phyloP scores from a whole-genome alignment of 2,888 invertebrate species.

The Oligia strigilis region DNA sequence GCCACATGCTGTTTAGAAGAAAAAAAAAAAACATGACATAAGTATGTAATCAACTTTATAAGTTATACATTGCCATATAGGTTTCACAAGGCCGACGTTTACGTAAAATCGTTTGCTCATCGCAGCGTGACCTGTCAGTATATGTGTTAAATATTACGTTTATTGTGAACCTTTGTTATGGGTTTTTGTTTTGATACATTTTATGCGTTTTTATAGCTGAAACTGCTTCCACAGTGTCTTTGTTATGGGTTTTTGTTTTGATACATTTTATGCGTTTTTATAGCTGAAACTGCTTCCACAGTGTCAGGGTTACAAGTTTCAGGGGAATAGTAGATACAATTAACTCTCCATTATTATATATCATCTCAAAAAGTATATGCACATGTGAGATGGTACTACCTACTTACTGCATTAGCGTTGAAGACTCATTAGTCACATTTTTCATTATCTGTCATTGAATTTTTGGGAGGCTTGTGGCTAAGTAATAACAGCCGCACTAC shows the following conservation, averaged over 20 bases:
- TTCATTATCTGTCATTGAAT: slow-evolving; percentile 16
- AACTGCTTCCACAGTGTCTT: background rate
- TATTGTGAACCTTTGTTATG: slow-evolving; percentile 19
- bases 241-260: too few species aligned
- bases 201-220: background rate
- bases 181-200: slow-evolving; percentile 24
- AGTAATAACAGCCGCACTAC: background rate
- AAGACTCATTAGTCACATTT: slow-evolving; percentile 37
- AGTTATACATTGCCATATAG: slow-evolving; percentile 19
- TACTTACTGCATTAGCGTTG: slow-evolving; percentile 3
- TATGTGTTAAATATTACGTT: slow-evolving; percentile 37
- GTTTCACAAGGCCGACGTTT: slow-evolving; percentile 43
- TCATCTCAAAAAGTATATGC: background rate
- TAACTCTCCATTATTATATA: background rate
- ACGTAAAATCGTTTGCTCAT: slow-evolving; percentile 42
- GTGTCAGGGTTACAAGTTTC: slow-evolving; percentile 16
- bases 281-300: background rate
- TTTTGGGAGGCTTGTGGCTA: too few species aligned
- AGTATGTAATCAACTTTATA: slow-evolving; percentile 35
- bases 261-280: too few species aligned
- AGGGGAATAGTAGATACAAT: background rate
- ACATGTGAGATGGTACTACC: background rate
- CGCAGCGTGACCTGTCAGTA: slow-evolving; percentile 28
- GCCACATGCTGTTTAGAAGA: background rate
- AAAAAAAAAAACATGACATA: slow-evolving; percentile 20